These are phyloP conservation scores for Dromius quadrimaculatus DNA, from an alignment of 2,888 invertebrate genomes.

Conservation along the genomic window DNA sequence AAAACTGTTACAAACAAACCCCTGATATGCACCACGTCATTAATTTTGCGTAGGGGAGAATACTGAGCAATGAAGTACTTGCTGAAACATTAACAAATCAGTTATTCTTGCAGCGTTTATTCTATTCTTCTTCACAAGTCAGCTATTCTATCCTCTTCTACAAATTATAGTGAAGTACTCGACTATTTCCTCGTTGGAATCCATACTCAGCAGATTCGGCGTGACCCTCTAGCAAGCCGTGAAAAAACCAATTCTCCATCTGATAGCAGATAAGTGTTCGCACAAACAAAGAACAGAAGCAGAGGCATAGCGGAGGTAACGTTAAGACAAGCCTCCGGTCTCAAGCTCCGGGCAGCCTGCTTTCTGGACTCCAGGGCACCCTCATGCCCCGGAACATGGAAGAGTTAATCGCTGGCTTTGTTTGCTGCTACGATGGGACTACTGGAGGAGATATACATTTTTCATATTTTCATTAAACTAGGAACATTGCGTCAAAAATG, in stretches of 20 bases:
- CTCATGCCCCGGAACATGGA: constrained; percentile 24
- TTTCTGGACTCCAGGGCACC: constrained; percentile 3
- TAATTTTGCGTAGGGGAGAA: constrained; percentile 36
- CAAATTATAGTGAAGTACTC: neutral
- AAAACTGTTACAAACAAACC: constrained; percentile 50
- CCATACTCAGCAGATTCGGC: constrained; percentile 22
- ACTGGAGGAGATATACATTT: constrained; percentile 39
- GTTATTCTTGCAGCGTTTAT: too few relatives aligned
- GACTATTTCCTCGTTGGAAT: constrained; percentile 11
- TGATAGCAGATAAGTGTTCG: constrained; percentile 40
- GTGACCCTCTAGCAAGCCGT: neutral
- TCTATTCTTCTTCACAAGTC: too few relatives aligned
- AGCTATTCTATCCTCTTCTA: neutral
- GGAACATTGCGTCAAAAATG: too few relatives aligned
- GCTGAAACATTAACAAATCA: too few relatives aligned
- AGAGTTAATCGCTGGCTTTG: constrained; percentile 44
- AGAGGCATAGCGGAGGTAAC: neutral
- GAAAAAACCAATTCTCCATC: constrained; percentile 43
- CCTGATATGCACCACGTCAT: constrained; percentile 40
- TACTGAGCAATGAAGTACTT: too few relatives aligned
- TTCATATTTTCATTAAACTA: constrained; percentile 44
- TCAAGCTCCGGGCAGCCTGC: neutral
- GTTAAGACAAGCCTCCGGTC: constrained; percentile 18
- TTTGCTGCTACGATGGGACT: constrained; percentile 36
- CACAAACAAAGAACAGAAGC: constrained; percentile 37